A percentile compares a stretch with the other conserved stretches of the same genome.
phyloP scores from a whole-genome alignment of 2,113 vertebrate genomes.

The Empidonax traillii region DNA sequence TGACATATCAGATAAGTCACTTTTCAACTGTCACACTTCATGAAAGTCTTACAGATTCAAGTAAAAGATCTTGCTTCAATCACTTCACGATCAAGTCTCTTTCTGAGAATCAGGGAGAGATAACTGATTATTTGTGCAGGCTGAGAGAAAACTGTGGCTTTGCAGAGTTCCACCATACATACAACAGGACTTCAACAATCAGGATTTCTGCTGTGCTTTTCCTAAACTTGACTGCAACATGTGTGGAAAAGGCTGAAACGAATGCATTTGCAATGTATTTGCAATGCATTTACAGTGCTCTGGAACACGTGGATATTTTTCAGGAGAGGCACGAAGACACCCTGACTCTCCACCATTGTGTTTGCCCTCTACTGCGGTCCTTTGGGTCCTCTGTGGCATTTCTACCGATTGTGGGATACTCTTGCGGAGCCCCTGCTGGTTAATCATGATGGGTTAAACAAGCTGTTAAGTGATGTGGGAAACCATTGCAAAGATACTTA shows the following conservation, averaged over 20 bases:
- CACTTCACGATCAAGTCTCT: not conserved
- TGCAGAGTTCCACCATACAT: not conserved
- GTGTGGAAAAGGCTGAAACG: not conserved
- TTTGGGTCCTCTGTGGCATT: not conserved
- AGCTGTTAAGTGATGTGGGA: conserved; percentile 21
- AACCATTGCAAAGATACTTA: conserved; percentile 22
- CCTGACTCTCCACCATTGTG: not conserved
- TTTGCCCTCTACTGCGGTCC: not conserved
- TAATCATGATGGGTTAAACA: not conserved
- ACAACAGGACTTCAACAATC: not conserved
- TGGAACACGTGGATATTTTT: not conserved
- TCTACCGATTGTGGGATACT: not conserved
- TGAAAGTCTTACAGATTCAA: not conserved
- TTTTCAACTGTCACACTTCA: not conserved
- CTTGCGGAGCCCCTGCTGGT: not conserved
- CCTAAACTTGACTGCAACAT: not conserved
- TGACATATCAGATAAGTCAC: not conserved
- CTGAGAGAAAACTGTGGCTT: not conserved
- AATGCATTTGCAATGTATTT: not conserved
- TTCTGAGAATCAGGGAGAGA: conserved; percentile 19
- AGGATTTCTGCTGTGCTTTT: not conserved
- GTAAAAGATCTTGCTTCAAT: not conserved
- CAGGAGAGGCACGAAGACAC: not conserved
- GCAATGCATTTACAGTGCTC: not conserved
- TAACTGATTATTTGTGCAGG: not conserved